These are phyloP conservation scores for Ephydatia muelleri DNA, from an alignment of 37 sponge, comb jelly and placozoan species.

Conservation along the genomic window DNA sequence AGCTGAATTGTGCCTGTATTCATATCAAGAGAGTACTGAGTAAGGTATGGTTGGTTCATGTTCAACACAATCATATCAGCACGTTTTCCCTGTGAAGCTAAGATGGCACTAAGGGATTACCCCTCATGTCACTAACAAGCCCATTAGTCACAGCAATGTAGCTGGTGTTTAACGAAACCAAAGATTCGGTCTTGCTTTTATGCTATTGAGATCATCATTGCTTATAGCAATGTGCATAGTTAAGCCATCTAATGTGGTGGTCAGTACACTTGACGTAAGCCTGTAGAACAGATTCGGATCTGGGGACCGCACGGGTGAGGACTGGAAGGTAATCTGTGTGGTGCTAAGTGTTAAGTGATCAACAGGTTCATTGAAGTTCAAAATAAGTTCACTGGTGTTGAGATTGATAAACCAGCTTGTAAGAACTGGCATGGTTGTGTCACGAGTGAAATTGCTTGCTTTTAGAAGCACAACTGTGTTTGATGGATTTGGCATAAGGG, in stretches of 20 bases:
- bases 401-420: slow-evolving; percentile 47
- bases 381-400: slow-evolving; percentile 69
- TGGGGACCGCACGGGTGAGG: slow-evolving; percentile 21
- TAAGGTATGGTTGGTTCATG: slow-evolving; percentile 59
- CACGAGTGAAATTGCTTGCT: slow-evolving; percentile 56
- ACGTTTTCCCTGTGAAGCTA: slow-evolving; percentile 18
- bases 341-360: slow-evolving; percentile 56
- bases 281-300: slow-evolving; percentile 57
- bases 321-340: slow-evolving; percentile 75
- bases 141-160: slow-evolving; percentile 62
- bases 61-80: slow-evolving; percentile 50
- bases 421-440: slow-evolving; percentile 67
- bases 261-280: slow-evolving; percentile 29
- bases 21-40: slow-evolving; percentile 85
- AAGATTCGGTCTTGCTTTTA: slow-evolving; percentile 66
- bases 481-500: slow-evolving; percentile 41
- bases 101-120: slow-evolving; percentile 59
- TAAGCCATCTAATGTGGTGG: slow-evolving; percentile 63
- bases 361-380: slow-evolving; percentile 92
- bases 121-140: slow-evolving; percentile 75
- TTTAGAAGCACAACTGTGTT: slow-evolving; percentile 9
- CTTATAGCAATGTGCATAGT: slow-evolving; percentile 53
- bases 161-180: slow-evolving; percentile 53
- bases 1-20: slow-evolving; percentile 69
- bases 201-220: slow-evolving; percentile 77